A percentile compares a stretch with the other conserved stretches of the same genome.
phyloP scores from a whole-genome alignment of 37 sponge, comb jelly and placozoan species.

The Theonella swinhoei region DNA sequence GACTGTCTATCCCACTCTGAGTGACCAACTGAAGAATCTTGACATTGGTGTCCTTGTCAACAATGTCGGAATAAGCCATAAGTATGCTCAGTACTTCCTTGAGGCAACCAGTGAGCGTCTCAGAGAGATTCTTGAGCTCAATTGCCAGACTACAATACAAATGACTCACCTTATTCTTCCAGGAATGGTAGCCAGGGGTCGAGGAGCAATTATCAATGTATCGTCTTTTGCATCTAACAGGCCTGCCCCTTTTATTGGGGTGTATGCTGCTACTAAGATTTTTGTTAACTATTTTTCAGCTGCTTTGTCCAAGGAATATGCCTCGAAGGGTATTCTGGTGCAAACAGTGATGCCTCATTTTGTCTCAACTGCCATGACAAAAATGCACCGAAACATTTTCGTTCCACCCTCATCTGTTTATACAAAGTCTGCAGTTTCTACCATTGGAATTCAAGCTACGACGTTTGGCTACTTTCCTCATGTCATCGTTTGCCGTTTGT shows the following conservation, averaged over 20 bases:
- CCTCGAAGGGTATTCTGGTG: slow-evolving; percentile 33
- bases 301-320: slow-evolving; percentile 41
- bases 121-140: slow-evolving; percentile 18
- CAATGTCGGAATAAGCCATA: slow-evolving; percentile 36
- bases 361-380: slow-evolving; percentile 30
- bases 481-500: neutral
- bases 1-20: slow-evolving; percentile 22
- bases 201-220: slow-evolving; percentile 23
- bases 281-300: slow-evolving; percentile 39
- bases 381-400: neutral
- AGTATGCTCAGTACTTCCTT: slow-evolving; percentile 16
- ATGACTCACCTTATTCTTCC: slow-evolving; percentile 45
- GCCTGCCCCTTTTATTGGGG: neutral
- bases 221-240: neutral
- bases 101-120: neutral
- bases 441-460: slow-evolving; percentile 34
- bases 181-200: slow-evolving; percentile 21
- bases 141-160: slow-evolving; percentile 11
- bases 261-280: slow-evolving; percentile 34
- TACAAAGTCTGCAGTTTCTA: slow-evolving; percentile 18
- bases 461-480: slow-evolving; percentile 17
- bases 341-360: slow-evolving; percentile 44
- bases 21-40: neutral
- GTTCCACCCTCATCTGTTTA: slow-evolving; percentile 24
- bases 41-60: slow-evolving; percentile 49